phyloP scores from a whole-genome alignment of 1,140 invertebrate genomes.

The Colletes gigas region DNA sequence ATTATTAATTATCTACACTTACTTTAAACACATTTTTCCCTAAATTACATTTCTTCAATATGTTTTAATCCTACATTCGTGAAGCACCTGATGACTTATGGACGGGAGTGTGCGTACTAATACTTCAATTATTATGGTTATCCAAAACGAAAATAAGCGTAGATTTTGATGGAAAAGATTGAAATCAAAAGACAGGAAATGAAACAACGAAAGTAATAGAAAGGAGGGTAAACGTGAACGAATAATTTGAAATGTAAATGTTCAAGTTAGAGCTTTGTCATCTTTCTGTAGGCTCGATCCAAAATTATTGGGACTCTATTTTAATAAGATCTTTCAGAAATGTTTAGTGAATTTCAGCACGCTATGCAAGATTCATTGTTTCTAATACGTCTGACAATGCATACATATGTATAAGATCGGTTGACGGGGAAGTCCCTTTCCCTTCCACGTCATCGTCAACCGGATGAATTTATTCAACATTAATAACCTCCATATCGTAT shows the following conservation, averaged over 20 bases:
- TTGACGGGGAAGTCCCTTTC: not conserved
- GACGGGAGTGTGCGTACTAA: too few relatives aligned
- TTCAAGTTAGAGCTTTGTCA: not conserved
- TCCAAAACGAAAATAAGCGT: too few relatives aligned
- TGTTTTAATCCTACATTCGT: too few relatives aligned
- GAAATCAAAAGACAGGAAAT: not conserved
- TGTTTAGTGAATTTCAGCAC: constrained; percentile 25
- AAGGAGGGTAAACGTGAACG: not conserved
- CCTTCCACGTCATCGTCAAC: not conserved
- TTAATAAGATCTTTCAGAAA: constrained; percentile 19
- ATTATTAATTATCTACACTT: too few relatives aligned
- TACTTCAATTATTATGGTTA: too few relatives aligned
- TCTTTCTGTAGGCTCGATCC: not conserved
- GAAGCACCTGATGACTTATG: too few relatives aligned
- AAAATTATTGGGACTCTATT: constrained; percentile 17
- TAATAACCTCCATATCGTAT: not conserved
- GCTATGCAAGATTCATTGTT: not conserved
- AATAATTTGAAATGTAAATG: constrained; percentile 3
- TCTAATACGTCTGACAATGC: not conserved
- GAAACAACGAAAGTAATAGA: not conserved
- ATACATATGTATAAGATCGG: not conserved
- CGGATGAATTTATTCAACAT: not conserved
- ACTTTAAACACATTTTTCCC: too few relatives aligned
- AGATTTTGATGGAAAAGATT: not conserved
- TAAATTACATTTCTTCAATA: too few relatives aligned